Base-by-base conservation (phyloP, 1,140 invertebrate genomes). In the Drosophila repleta region DNA sequence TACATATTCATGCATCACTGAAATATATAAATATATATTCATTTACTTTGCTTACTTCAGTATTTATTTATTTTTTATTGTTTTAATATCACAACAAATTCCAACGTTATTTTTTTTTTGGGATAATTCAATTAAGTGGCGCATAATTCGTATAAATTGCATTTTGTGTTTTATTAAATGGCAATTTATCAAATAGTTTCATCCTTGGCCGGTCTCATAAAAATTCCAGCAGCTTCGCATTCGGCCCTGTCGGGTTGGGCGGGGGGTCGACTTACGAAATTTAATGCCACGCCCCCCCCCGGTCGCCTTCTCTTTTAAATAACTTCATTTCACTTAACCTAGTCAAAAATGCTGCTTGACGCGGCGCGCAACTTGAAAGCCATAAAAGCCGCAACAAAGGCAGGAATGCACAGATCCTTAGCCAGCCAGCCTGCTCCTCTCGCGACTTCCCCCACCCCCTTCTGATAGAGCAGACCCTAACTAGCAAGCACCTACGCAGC, bases 331-430 rank as follows among this genome's bases (percentile, higher is more conserved):
- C 46, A 65, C 65, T 69, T 64, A 56, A 61, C 53, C 51, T 7
- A 58, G 61, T 63, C 69, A 68, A 76, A 68, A 60, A 65, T 49
- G 53, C 41, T 29, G 64, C 65, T 76, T 63, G 65, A 65, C 57
- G 76, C 80, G 65, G 65, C 57, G 45, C 62, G 58, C 60, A 79
- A 72, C 78, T 79, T 65, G 43, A 72, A 80, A 62, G 57, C 72
- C 61, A 67, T 64, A 66, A 67, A 79, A 73, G 58, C 76, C 76
- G 66, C 76, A 79, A 69, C 72, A 84, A 79, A 69, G 65, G 77
- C 74, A 76, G 48, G 67, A 67, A 53, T 56, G 26, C 48, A 13
- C 18, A 43, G 5, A 7, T 39, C 8, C 32, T 35, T 11, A 35
- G 32, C 61, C 15, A 18, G 8, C 18, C 32, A n/a, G n/a, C 13